Evolutionary conservation across 2,113 vertebrate species (phyloP), one percentile per base, ranked within the genome.

Genomic region (Colinus virginianus): DNA sequence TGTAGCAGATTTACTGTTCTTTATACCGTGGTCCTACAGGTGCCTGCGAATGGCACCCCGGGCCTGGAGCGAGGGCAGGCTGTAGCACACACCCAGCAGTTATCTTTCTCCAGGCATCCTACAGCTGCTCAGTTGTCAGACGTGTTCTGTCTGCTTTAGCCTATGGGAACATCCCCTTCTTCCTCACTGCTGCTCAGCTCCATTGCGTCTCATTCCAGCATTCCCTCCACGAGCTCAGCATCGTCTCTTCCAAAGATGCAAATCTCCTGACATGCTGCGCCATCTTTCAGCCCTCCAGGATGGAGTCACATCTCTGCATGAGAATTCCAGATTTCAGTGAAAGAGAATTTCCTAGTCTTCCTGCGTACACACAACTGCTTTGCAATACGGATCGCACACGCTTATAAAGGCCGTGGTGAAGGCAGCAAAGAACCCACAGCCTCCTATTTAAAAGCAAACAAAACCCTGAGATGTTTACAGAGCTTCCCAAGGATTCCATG

Each of bases 401-500:
- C 11, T 38, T 76, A 51, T 46, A 88, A 77, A 46, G 30, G 66
- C 61, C 43, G 80, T 53, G 71, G 61, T 2, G 40, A 7, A 88
- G 48, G 8, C 6, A 61, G 18, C 6, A 85, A 90, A 56, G 16
- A 49, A 71, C 8, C 1, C 17, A 28, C 36, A 61, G 45, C 16
- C 7, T 86, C 75, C 67, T 83, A 51, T 40, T 87, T 70, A 74
- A 70, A 93, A 83, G 49, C n/a, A 77, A 90, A 51, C 7, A 51
- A 69, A 84, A 28, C 9, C 11, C 25, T 15, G 12, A 58, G 10
- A 34, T 59, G 36, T 75, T 86, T 88, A 83, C 34, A 62, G 61
- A 77, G 45, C 70, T 90, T 90, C 74, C 49, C 48, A 88, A 87
- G 82, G 34, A 85, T 87, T 93, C 32, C 36, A 13, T 38, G 78